Conservation (phyloP, 2,797 vertebrate species). For the Epinephelus malabaricus region DNA sequence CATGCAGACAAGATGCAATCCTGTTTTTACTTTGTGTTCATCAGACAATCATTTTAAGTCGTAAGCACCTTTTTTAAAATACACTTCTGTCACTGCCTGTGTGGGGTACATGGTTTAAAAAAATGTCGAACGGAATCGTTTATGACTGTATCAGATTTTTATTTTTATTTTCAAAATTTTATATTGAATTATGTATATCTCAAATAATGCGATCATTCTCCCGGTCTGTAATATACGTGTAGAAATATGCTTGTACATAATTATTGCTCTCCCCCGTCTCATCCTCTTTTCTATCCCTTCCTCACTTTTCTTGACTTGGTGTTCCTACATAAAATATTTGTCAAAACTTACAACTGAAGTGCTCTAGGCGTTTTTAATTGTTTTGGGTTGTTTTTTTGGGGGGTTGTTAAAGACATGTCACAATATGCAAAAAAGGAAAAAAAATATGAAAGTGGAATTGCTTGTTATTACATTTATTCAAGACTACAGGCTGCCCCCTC, state of each 20-base stretch:
- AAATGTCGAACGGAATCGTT: conserved; percentile 96
- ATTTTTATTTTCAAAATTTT: conserved; percentile 99
- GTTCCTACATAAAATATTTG: conserved; percentile 93
- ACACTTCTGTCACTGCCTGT: conserved; percentile 99
- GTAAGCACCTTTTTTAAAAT: conserved; percentile 99
- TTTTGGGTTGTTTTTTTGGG: conserved; percentile 54
- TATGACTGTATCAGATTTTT: conserved; percentile 99
- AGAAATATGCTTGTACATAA: conserved; percentile 99
- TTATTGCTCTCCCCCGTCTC: conserved; percentile 89
- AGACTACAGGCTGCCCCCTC: conserved; percentile 63
- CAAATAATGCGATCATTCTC: conserved; percentile 97
- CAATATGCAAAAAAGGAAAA: conserved; percentile 59
- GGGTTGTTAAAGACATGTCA: conserved; percentile 82
- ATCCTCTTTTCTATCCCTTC: conserved; percentile 87
- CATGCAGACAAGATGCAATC: conserved; percentile 93
- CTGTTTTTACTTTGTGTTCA: conserved; percentile 94
- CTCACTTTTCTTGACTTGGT: conserved; percentile 92
- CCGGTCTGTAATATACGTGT: conserved; percentile 99
- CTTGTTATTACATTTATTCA: conserved; percentile 85
- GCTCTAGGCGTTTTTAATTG: conserved; percentile 87
- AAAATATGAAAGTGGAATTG: conserved; percentile 76
- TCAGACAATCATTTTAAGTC: conserved; percentile 99
- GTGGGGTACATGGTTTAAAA: conserved; percentile 97
- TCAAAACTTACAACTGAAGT: conserved; percentile 88
- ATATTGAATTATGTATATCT: conserved; percentile 99